phyloP scores from a whole-genome alignment of 2,797 vertebrate genomes.

The Rhinichthys osculus region DNA sequence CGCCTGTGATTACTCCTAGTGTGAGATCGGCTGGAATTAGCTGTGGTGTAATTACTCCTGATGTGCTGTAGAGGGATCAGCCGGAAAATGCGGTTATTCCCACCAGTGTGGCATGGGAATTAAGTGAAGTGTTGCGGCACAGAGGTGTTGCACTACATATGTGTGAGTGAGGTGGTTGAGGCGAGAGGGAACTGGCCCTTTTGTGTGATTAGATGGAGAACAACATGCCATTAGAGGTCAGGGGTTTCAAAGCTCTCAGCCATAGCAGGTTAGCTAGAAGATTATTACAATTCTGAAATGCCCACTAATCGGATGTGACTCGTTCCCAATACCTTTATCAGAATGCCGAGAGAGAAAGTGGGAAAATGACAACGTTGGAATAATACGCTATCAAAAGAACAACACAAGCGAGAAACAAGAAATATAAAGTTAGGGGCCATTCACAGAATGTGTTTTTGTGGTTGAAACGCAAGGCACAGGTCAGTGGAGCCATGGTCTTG shows the following conservation, averaged over 20 bases:
- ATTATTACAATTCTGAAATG: slow-evolving; percentile 36
- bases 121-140: slow-evolving; percentile 47
- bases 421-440: background rate
- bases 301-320: background rate
- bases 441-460: background rate
- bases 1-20: slow-evolving; percentile 50
- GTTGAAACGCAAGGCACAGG: background rate
- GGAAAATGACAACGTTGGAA: background rate
- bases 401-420: background rate
- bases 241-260: slow-evolving; percentile 42
- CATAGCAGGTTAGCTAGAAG: slow-evolving; percentile 31
- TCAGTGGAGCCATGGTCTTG: background rate
- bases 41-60: slow-evolving; percentile 57
- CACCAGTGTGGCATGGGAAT: slow-evolving; percentile 47
- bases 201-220: slow-evolving; percentile 53
- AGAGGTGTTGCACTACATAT: slow-evolving; percentile 39
- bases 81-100: slow-evolving; percentile 47
- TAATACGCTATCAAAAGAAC: background rate
- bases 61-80: slow-evolving; percentile 54
- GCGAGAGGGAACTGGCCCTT: slow-evolving; percentile 43
- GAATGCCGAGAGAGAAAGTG: background rate
- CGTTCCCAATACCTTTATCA: background rate
- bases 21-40: slow-evolving; percentile 55
- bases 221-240: slow-evolving; percentile 46
- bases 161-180: slow-evolving; percentile 33